Percentiles rank a stretch among this genome's conserved stretches.
Conservation (phyloP, 2,797 vertebrate species). For the Cirrhinus molitorella region DNA sequence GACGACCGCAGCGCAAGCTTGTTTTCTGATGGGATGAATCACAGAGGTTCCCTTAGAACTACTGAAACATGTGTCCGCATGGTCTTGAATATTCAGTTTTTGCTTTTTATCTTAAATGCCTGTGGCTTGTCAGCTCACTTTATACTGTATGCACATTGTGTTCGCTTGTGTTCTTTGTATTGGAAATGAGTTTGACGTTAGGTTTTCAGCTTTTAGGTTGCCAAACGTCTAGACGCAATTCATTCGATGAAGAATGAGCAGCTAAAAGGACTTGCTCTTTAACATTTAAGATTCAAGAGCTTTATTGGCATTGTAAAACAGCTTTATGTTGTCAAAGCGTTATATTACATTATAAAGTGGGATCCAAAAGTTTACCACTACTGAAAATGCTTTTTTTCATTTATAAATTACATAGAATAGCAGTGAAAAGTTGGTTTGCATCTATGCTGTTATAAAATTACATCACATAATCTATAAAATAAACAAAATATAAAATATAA, state of each 20-base stretch:
- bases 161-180: slow-evolving; percentile 12
- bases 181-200: not conserved
- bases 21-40: slow-evolving; percentile 32
- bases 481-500: no score
- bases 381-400: not conserved
- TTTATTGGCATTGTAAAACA: not conserved
- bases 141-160: not conserved
- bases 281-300: not conserved
- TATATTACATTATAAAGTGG: not conserved
- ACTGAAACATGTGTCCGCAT: not conserved
- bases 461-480: no score
- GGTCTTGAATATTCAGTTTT: slow-evolving; percentile 31
- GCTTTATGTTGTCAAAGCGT: not conserved
- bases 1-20: not conserved
- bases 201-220: not conserved
- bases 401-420: not conserved
- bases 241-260: not conserved
- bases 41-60: slow-evolving; percentile 8
- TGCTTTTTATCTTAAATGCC: slow-evolving; percentile 19
- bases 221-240: slow-evolving; percentile 11
- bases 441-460: no score
- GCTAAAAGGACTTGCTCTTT: not conserved
- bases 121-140: slow-evolving; percentile 23
- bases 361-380: not conserved
- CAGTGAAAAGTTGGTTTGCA: not conserved